A percentile compares a stretch with the other conserved stretches of the same genome.
Conservation (phyloP, 1,140 invertebrate species). For the Planococcus citri region DNA sequence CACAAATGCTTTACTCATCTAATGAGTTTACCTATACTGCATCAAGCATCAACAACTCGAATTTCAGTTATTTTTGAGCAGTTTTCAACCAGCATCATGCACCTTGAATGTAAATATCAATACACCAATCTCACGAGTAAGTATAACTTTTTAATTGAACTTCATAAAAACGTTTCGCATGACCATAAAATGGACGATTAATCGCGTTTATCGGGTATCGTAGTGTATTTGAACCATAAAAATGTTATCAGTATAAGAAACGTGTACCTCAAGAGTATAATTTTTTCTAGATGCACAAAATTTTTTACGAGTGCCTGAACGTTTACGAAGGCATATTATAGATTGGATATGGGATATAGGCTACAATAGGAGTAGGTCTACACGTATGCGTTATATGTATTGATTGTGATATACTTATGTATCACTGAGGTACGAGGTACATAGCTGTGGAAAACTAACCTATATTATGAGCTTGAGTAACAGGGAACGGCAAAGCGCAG, state of each 20-base stretch:
- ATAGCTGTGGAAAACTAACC: no score
- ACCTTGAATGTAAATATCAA: not conserved
- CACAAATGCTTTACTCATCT: no score
- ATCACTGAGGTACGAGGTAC: no score
- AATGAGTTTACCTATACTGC: no score
- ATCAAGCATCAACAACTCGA: no score
- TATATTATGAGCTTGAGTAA: constrained; percentile 30
- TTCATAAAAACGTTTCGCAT: not conserved
- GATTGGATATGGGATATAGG: no score
- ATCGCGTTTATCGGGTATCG: not conserved
- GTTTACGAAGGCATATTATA: not conserved
- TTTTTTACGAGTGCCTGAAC: not conserved
- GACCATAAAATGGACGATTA: not conserved
- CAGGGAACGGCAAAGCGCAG: constrained; percentile 27
- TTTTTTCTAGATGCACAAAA: not conserved
- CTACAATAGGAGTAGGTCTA: no score
- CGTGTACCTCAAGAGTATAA: not conserved
- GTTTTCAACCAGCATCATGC: not conserved
- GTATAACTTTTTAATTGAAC: not conserved
- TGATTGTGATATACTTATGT: no score
- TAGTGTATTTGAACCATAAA: not conserved
- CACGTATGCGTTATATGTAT: no score
- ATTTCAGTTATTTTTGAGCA: no score
- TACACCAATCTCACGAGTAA: not conserved
- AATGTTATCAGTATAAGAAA: not conserved